Percentiles rank a stretch among this genome's conserved stretches.
phyloP scores from a whole-genome alignment of 2,888 invertebrate genomes.

The Fissipunctia ypsillon region DNA sequence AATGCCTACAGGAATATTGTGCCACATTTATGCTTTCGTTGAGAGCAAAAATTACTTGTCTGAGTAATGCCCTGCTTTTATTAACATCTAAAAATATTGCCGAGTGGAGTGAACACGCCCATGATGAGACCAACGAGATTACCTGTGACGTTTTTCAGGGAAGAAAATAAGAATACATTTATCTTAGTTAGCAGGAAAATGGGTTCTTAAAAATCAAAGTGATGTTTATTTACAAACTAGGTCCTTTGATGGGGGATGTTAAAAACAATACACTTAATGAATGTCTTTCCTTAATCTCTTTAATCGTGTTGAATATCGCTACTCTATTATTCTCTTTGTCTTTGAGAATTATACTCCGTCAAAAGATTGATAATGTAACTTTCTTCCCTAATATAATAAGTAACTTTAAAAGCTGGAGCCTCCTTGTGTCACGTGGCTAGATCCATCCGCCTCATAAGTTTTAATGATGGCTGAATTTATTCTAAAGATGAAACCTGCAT shows the following conservation, averaged over 20 bases:
- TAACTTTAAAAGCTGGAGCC: slow-evolving; percentile 29
- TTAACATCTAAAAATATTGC: slow-evolving; percentile 82
- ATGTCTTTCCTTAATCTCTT: slow-evolving; percentile 16
- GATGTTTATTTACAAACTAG: slow-evolving; percentile 26
- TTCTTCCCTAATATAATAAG: slow-evolving; percentile 31
- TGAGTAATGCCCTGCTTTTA: slow-evolving; percentile 81
- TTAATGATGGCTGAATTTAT: slow-evolving; percentile 77
- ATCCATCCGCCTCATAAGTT: slow-evolving; percentile 72
- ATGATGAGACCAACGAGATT: slow-evolving; percentile 78
- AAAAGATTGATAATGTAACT: slow-evolving; percentile 41
- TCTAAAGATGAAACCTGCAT: slow-evolving; percentile 75
- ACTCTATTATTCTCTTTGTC: slow-evolving; percentile 40
- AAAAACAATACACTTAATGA: slow-evolving; percentile 24
- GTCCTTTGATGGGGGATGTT: not conserved
- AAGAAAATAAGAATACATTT: slow-evolving; percentile 74
- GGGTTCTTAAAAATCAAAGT: slow-evolving; percentile 65
- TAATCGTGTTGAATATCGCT: slow-evolving; percentile 21
- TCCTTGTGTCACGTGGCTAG: slow-evolving; percentile 38
- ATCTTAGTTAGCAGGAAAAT: slow-evolving; percentile 69
- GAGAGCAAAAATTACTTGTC: slow-evolving; percentile 76
- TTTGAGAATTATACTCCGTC: slow-evolving; percentile 44
- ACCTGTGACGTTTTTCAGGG: slow-evolving; percentile 75
- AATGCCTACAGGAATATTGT: slow-evolving; percentile 21
- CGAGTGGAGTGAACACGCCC: slow-evolving; percentile 72
- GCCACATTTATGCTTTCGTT: slow-evolving; percentile 50